Base-by-base conservation (phyloP, 2,113 vertebrate genomes). In the Lanius ludovicianus region DNA sequence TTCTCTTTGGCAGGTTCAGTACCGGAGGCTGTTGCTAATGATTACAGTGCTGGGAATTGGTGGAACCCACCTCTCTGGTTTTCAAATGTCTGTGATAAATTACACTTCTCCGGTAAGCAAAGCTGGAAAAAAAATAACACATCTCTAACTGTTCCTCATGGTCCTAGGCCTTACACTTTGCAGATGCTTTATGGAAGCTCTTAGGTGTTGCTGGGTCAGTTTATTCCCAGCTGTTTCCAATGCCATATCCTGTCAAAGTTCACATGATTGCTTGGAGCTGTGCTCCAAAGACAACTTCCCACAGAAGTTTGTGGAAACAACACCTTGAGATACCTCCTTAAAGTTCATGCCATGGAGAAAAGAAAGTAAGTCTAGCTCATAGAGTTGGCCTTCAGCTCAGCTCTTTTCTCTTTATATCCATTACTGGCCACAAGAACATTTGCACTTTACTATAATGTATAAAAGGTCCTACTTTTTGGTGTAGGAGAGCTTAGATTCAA, bases 1-100 rank as follows among this genome's bases (percentile, higher is more conserved):
- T 52, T 46, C 55, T 59, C 69, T 79, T 65, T 65, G 77, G 44
- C 93, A 98, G 97, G 86, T 96, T 59, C 95, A 89, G 1, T 96
- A 96, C 63, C 68, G 31, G 62, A 77, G 94, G 69, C 41, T 97
- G 1, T 15, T 95, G 62, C 76, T 92, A 2, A 93, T 97, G 94
- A 63, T 96, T 37, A 67, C 98, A 63, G 93, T 98, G 42, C 64
- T 98, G 55, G 99, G 98, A 59, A 97, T 98, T 16, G 98, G 99
- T 55, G 98, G 98, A 23, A 98, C 97, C 1, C 98, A 99, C 76
- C 97, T 98, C 11, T 97, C 97, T 90, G 98, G 98, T 62, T 98
- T 98, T 86, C 92, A 97, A 4, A 49, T 99, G 47, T 98, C 98
- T 76, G 98, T 98, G 52, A 97, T 99, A 94, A 98, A 96, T n/a